phyloP scores from a whole-genome alignment of 1,140 invertebrate species.

The Temnothorax longispinosus region DNA sequence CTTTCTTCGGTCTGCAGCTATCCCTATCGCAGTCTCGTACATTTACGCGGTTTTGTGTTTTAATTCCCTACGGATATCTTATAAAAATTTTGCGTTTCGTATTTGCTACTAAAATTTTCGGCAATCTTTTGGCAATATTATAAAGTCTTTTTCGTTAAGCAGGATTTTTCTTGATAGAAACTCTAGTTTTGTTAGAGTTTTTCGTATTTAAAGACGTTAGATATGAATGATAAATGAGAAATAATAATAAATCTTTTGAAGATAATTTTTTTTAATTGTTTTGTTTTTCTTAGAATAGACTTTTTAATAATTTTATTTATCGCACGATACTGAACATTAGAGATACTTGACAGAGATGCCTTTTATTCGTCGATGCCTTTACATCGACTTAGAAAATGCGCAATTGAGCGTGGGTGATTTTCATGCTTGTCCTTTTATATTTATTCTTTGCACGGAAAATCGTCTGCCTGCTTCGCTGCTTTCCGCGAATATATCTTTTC shows the following conservation, averaged over 20 bases:
- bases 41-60: background rate
- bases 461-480: background rate
- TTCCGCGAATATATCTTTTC: constrained; percentile 16
- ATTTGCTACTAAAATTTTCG: background rate
- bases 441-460: constrained; percentile 2
- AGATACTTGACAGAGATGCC: background rate
- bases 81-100: background rate
- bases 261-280: background rate
- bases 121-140: background rate
- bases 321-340: too few relatives aligned
- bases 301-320: background rate
- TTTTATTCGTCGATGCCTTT: too few relatives aligned
- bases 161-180: background rate
- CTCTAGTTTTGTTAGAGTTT: background rate
- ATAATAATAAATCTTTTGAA: background rate
- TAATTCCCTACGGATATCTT: background rate
- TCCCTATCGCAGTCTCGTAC: background rate
- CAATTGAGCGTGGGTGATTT: background rate
- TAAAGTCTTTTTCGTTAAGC: background rate
- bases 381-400: background rate
- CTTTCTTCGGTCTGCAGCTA: constrained; percentile 57
- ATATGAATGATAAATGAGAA: background rate
- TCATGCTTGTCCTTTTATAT: background rate
- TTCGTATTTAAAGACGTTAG: background rate
- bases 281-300: background rate